Conservation (phyloP, 2,888 invertebrate species). For the Tetheella fluctuosa region DNA sequence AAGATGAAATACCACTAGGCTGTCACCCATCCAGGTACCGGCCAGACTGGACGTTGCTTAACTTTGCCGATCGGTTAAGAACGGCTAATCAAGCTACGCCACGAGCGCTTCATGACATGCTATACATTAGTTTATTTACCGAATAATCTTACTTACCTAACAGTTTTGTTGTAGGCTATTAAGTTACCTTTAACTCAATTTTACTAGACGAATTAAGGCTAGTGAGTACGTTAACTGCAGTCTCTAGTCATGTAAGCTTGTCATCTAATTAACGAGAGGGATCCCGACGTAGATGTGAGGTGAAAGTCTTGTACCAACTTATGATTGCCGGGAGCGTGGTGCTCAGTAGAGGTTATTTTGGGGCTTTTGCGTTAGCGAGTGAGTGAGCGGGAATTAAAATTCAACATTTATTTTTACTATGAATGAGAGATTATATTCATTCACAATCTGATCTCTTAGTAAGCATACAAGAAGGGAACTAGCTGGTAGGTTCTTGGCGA, state of each 20-base stretch:
- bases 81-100: too few relatives aligned
- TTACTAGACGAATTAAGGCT: neutral
- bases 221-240: neutral
- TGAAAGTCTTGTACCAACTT: conserved; percentile 47
- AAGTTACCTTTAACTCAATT: neutral
- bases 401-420: neutral
- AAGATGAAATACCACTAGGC: too few relatives aligned
- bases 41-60: too few relatives aligned
- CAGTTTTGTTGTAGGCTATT: neutral
- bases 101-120: too few relatives aligned
- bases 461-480: too few relatives aligned
- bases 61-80: too few relatives aligned
- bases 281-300: conserved; percentile 17
- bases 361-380: conserved; percentile 21
- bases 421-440: too few relatives aligned
- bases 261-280: conserved; percentile 35
- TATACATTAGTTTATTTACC: too few relatives aligned
- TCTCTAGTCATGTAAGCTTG: conserved; percentile 21
- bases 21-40: too few relatives aligned
- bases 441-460: too few relatives aligned
- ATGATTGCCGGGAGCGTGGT: conserved; percentile 40
- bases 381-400: neutral
- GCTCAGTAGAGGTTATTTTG: conserved; percentile 27
- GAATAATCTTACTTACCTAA: too few relatives aligned
- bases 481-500: too few relatives aligned